Conservation (phyloP, 2,797 vertebrate species). For the Macroramphosus scolopax region DNA sequence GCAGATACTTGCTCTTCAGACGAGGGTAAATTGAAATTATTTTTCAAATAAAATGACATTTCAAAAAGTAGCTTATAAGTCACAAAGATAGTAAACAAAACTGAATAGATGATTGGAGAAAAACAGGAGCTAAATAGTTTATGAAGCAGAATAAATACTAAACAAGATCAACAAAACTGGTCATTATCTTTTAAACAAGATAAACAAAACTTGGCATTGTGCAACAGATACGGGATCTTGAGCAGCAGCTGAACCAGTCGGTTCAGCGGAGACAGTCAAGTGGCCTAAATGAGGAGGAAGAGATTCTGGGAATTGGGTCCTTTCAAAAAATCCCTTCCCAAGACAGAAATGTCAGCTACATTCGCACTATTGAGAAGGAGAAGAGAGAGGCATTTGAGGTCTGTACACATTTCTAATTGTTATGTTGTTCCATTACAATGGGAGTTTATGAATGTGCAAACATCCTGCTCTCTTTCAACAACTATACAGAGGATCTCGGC, state of each 20-base stretch:
- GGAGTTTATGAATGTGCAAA: neutral
- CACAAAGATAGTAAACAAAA: neutral
- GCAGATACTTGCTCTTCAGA: slow-evolving; percentile 89
- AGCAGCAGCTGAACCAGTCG: slow-evolving; percentile 80
- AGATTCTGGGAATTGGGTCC: slow-evolving; percentile 40
- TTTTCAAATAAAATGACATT: no score
- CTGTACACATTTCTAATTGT: neutral
- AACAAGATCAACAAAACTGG: neutral
- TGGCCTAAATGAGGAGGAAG: slow-evolving; percentile 62
- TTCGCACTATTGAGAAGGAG: slow-evolving; percentile 85
- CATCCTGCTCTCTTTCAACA: neutral
- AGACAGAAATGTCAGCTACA: slow-evolving; percentile 83
- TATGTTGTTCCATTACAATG: neutral
- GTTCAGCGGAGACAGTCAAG: slow-evolving; percentile 60
- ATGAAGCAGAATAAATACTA: neutral
- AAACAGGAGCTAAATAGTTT: neutral
- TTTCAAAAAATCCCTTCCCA: slow-evolving; percentile 73
- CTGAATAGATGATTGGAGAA: neutral
- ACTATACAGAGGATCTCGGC: slow-evolving; percentile 78
- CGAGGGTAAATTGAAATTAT: slow-evolving; percentile 74
- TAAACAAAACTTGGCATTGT: neutral
- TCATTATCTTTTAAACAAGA: neutral
- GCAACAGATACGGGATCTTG: slow-evolving; percentile 86
- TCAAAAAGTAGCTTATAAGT: neutral
- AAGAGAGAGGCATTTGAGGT: slow-evolving; percentile 88